Percentiles rank a stretch among this genome's conserved stretches.
Evolutionary conservation across 2,888 invertebrate species (phyloP).

Genomic region (Phaedon cochleariae): DNA sequence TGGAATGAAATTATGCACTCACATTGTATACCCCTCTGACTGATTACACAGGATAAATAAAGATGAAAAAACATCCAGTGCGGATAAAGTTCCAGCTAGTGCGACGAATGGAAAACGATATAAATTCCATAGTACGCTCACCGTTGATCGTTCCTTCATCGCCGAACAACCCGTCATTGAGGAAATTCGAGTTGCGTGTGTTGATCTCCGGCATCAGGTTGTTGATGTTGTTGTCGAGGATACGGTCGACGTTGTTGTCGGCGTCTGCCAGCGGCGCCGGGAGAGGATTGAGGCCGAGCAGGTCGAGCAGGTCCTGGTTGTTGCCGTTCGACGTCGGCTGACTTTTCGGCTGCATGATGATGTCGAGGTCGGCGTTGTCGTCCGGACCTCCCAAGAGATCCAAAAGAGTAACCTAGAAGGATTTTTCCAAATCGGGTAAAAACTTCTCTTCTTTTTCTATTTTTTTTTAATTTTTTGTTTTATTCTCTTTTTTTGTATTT

Average conservation of each 20-base stretch:
- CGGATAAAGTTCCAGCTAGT: too few species aligned
- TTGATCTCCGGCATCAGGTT: constrained; percentile 47
- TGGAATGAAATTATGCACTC: too few species aligned
- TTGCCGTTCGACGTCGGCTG: constrained; percentile 58
- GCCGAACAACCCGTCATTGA: constrained; percentile 71
- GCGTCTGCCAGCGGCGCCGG: constrained; percentile 53
- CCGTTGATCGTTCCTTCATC: constrained; percentile 54
- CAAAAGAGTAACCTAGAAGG: constrained; percentile 64
- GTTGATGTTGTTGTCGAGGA: constrained; percentile 56
- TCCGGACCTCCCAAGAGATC: constrained; percentile 82
- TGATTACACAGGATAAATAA: too few species aligned
- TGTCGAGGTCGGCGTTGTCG: constrained; percentile 50
- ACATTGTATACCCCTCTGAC: too few species aligned
- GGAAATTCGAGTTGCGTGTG: constrained; percentile 64
- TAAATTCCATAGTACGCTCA: constrained; percentile 40
- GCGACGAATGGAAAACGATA: too few species aligned
- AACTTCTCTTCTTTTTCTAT: not conserved
- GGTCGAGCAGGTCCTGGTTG: constrained; percentile 86
- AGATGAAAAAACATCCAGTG: too few species aligned
- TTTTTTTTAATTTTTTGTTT: too few species aligned
- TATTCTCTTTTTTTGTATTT: too few species aligned
- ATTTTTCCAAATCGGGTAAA: not conserved
- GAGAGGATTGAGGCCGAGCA: constrained; percentile 83
- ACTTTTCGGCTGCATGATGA: constrained; percentile 51
- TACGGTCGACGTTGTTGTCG: constrained; percentile 51